Evolutionary conservation across 2,113 vertebrate genomes (phyloP), one percentile per base, ranked within the genome.

Genomic region (Lichenostomus cassidix): DNA sequence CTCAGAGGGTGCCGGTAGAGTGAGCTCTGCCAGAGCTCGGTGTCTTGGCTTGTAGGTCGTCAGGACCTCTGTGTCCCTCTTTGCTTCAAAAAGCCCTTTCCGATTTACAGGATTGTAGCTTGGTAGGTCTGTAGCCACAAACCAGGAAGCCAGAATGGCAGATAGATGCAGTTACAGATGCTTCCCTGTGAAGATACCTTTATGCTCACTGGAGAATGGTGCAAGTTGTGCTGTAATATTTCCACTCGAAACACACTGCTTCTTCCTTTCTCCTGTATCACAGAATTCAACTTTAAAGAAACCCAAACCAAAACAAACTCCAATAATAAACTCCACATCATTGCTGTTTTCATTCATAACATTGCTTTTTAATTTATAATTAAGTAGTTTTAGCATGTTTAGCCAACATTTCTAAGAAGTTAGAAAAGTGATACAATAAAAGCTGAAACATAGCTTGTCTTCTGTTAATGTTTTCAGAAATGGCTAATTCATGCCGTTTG

Each of bases 301-400:
- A 0, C 1, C 3, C 7, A 60, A 60, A 29, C 5, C 28, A 8
- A 29, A 37, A 23, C 9, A 33, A 19, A 17, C 15, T 22, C 7
- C 14, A 35, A 1, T 39, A 55, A 35, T 41, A 31, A 67, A 31
- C 3, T 7, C 37, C 16, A 11, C 8, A 35, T 6, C 3, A 15
- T n/a, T 52, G 9, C 0, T 63, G 28, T 33, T 87, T 89, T 62
- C 18, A 52, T 78, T 70, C 20, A 62, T 31, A 52, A 9, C 4
- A 2, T n/a, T 41, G 4, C 53, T 77, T 76, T 5, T 9, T 12
- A 27, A 50, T 46, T 58, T 52, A 16, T 20, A 46, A 15, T 58
- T n/a, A 47, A 37, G 5, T 74, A 41, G 17, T 74, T 62, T 50
- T 39, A 10, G 33, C 60, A 60, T 50, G 16, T 63, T 1, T 5